These are phyloP conservation scores for Strix uralensis DNA, from an alignment of 2,113 vertebrate species.

Conservation along the genomic window DNA sequence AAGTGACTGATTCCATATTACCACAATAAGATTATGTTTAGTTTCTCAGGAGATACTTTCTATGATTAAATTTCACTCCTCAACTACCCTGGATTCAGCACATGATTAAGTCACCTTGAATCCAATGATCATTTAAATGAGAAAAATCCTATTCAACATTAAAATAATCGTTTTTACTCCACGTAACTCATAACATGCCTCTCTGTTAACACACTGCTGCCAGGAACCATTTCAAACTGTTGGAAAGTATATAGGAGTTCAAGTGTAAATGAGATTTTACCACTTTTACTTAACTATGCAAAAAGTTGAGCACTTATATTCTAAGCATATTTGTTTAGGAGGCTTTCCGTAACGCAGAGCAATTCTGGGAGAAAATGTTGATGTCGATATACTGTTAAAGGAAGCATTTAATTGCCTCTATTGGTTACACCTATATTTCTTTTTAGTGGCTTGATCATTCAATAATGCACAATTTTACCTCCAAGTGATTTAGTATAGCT, in stretches of 20 bases:
- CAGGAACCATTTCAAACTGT: not conserved
- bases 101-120: conserved; percentile 6
- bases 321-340: not conserved
- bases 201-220: not conserved
- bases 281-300: not conserved
- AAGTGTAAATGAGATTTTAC: not conserved
- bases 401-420: not conserved
- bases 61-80: conserved; percentile 27
- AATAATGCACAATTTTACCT: not conserved
- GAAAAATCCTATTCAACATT: not conserved
- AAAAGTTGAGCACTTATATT: not conserved
- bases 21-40: not conserved
- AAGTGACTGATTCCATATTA: not conserved
- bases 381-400: not conserved
- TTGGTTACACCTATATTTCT: not conserved
- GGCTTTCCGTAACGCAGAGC: not conserved
- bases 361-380: not conserved
- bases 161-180: not conserved
- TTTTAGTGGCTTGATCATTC: not conserved
- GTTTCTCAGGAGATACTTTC: not conserved
- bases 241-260: not conserved
- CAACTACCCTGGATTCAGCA: not conserved
- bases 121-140: conserved; percentile 11
- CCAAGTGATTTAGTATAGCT: not conserved
- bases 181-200: not conserved